A percentile compares a stretch with the other conserved stretches of the same genome.
Evolutionary conservation across 2,888 invertebrate species (phyloP).

Genomic region (Osedax fenrisi): DNA sequence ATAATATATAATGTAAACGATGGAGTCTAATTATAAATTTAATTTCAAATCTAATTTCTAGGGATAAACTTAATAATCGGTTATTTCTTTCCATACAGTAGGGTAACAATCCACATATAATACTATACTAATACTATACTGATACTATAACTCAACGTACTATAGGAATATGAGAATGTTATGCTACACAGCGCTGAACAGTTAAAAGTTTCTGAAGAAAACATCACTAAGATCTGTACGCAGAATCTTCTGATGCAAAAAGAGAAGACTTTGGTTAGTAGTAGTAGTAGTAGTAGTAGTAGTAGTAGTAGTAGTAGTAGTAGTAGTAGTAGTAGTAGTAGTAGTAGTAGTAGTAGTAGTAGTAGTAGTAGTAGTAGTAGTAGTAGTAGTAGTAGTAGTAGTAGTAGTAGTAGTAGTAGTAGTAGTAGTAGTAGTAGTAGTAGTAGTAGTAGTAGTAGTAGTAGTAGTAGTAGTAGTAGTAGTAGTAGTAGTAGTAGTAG

Average conservation of each 20-base stretch:
- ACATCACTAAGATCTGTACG: neutral
- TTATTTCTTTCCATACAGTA: too few relatives aligned
- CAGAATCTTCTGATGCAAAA: neutral
- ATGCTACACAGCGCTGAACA: neutral
- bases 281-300: slow-evolving; percentile 12
- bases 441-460: slow-evolving; percentile 19
- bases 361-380: slow-evolving; percentile 25
- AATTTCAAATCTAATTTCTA: too few relatives aligned
- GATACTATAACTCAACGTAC: too few relatives aligned
- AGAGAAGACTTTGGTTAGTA: neutral
- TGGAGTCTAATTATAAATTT: too few relatives aligned
- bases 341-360: slow-evolving; percentile 11
- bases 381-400: slow-evolving; percentile 10
- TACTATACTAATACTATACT: too few relatives aligned
- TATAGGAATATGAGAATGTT: neutral
- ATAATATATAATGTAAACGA: too few relatives aligned
- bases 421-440: slow-evolving; percentile 24
- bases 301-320: slow-evolving; percentile 25
- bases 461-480: slow-evolving; percentile 24
- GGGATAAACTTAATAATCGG: too few relatives aligned
- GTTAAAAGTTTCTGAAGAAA: neutral
- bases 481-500: slow-evolving; percentile 21
- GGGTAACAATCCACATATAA: too few relatives aligned
- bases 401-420: slow-evolving; percentile 17
- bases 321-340: slow-evolving; percentile 11